Evolutionary conservation across 2,888 invertebrate species (phyloP).

Genomic region (Neelides folsomi): DNA sequence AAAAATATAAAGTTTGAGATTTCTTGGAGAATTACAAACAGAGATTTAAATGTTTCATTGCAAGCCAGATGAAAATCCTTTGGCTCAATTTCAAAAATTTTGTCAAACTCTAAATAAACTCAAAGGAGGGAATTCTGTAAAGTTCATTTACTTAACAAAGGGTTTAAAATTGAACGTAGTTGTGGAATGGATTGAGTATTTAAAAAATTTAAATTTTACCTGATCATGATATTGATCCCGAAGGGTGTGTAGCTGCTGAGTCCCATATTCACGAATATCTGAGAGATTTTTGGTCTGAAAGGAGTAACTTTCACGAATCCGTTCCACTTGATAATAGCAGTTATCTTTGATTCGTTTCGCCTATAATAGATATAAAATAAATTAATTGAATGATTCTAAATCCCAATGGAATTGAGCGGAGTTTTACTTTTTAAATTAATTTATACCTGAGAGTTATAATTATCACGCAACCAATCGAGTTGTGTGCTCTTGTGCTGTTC

Average conservation of each 20-base stretch:
- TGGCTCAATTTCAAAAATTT: no score
- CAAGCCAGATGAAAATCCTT: no score
- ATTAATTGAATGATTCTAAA: no score
- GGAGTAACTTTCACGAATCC: slow-evolving; percentile 82
- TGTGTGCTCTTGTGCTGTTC: slow-evolving; percentile 81
- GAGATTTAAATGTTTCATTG: no score
- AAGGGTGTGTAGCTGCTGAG: slow-evolving; percentile 60
- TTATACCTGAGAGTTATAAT: slow-evolving; percentile 72
- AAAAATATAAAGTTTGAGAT: slow-evolving; percentile 17
- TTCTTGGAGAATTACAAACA: no score
- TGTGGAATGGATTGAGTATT: no score
- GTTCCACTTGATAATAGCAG: slow-evolving; percentile 84
- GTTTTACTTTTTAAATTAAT: background rate
- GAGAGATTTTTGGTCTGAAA: slow-evolving; percentile 71
- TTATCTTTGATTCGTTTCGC: slow-evolving; percentile 85
- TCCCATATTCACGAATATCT: slow-evolving; percentile 82
- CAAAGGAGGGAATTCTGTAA: no score
- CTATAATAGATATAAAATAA: no score
- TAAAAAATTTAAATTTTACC: slow-evolving; percentile 42
- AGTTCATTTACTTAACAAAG: no score
- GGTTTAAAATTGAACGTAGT: no score
- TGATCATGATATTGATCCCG: slow-evolving; percentile 87
- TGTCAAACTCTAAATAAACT: no score
- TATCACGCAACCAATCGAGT: slow-evolving; percentile 73
- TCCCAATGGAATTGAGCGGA: no score